Percentiles rank a stretch among this genome's conserved stretches.
Conservation (phyloP, 2,113 vertebrate genomes). For the Meriones unguiculatus region DNA sequence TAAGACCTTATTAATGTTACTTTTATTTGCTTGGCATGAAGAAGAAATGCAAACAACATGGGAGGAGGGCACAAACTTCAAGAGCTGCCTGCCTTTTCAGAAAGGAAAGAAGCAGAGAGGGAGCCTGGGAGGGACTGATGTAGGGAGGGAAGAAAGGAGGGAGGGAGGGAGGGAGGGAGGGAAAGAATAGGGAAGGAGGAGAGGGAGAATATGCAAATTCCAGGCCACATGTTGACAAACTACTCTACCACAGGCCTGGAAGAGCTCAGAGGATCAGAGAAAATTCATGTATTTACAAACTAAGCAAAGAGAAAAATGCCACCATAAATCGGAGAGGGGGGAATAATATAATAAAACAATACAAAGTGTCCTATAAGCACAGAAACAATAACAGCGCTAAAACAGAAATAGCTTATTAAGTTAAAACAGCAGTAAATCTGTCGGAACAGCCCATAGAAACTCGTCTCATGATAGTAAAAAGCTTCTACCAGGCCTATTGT, state of each 20-base stretch:
- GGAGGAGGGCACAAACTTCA: background rate
- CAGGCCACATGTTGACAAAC: background rate
- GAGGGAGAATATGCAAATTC: background rate
- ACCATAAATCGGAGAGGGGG: slow-evolving; percentile 71
- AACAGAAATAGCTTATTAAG: slow-evolving; percentile 85
- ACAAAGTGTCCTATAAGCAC: slow-evolving; percentile 78
- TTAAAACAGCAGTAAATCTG: slow-evolving; percentile 85
- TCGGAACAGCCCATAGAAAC: slow-evolving; percentile 78
- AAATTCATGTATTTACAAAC: slow-evolving; percentile 73
- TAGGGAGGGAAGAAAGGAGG: no score
- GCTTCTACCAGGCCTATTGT: slow-evolving; percentile 80
- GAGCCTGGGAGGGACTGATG: no score
- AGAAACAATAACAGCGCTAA: slow-evolving; percentile 74
- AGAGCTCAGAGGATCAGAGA: slow-evolving; percentile 40
- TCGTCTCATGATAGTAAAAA: slow-evolving; percentile 81
- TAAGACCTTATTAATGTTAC: slow-evolving; percentile 35
- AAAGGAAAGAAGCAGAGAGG: background rate
- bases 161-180: rapidly evolving
- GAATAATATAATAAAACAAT: slow-evolving; percentile 79
- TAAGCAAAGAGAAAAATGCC: slow-evolving; percentile 77
- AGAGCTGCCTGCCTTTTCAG: background rate
- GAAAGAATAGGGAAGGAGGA: rapidly evolving
- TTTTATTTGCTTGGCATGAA: background rate
- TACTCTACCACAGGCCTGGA: background rate
- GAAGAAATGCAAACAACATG: slow-evolving; percentile 44